Base-by-base conservation (phyloP, 2,888 invertebrate species). In the Byasa hedistus region DNA sequence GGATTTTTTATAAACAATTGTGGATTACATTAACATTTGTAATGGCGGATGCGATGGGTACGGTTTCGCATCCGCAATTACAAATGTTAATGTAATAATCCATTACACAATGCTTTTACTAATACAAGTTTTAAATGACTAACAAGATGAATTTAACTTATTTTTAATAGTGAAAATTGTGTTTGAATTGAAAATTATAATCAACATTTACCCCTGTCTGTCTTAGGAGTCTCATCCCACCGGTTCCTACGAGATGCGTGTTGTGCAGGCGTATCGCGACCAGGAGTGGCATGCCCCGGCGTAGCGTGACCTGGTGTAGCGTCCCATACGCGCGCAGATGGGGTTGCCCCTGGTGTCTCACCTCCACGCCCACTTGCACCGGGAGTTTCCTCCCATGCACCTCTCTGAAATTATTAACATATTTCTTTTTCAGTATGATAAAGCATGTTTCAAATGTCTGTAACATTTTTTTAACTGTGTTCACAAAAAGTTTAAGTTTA, bases 211-310 rank as follows among this genome's bases (percentile, higher is more conserved):
- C 95, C 95, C 83, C 98, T 93, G 82, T 98, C 98, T 4, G 98
- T 98, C 92, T 98, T 98, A 1, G 99, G 99, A 0, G 99, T 99
- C 88, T 99, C 99, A 86, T 99, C 99, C 99, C 99, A 99, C 68
- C 99, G 95, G 91, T 99, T 99, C 58, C 99, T 94, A 17, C 99
- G 92, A 39, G 95, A 96, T 64, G 95, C 94, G 69, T 89, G 89
- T 58, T 90, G 91, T 0, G 96, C 96, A 0, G 98, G 98, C 0
- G 97, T 98, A 70, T 96, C 96, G 66, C 94, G 92, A 57, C 96
- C 96, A 0, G 97, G 96, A 1, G 98, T 98, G 36, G 96, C 96
- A 70, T 95, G 94, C 0, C 96, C 96, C 0, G 96, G 96, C 62
- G 97, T 97, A 21, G 96, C 95, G 82, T 98, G 98, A 0, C 98